Evolutionary conservation across 2,113 vertebrate genomes (phyloP).

Genomic region (Gasterosteus aculeatus): DNA sequence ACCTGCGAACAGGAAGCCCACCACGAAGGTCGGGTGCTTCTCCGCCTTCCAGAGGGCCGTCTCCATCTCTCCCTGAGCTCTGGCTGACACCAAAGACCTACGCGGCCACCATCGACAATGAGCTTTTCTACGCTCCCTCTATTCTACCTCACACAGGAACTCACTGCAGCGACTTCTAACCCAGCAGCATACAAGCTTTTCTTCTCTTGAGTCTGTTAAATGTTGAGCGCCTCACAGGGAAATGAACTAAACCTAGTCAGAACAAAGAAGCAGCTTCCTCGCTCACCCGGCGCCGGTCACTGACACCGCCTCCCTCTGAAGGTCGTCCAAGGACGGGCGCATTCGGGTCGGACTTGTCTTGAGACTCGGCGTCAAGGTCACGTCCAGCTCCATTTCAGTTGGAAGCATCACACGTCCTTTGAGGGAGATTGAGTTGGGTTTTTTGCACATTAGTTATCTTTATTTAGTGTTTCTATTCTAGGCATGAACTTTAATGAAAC

Average conservation of each 20-base stretch:
- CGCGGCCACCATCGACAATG: neutral
- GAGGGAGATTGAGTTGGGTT: neutral
- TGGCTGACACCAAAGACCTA: constrained; percentile 69
- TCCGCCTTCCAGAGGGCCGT: constrained; percentile 73
- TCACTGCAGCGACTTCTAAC: neutral
- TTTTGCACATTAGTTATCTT: neutral
- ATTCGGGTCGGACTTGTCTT: constrained; percentile 8
- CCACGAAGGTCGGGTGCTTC: constrained; percentile 69
- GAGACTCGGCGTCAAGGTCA: constrained; percentile 49
- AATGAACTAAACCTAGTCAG: neutral
- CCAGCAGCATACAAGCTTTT: neutral
- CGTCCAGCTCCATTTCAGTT: constrained; percentile 74
- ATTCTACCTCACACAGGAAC: neutral
- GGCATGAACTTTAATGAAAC: neutral
- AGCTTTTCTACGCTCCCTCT: neutral
- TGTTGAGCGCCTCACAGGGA: neutral
- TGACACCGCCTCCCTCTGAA: constrained; percentile 58
- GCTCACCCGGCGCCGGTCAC: constrained; percentile 58
- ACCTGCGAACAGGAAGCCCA: constrained; percentile 77
- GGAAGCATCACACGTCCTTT: constrained; percentile 51
- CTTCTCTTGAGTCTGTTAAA: neutral
- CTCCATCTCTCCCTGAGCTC: constrained; percentile 61
- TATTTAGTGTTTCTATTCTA: neutral
- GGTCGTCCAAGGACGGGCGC: constrained; percentile 34
- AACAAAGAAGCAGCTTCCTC: neutral